A percentile compares a stretch with the other conserved stretches of the same genome.
phyloP scores from a whole-genome alignment of 2,888 invertebrate genomes.

The Morpho achilles region DNA sequence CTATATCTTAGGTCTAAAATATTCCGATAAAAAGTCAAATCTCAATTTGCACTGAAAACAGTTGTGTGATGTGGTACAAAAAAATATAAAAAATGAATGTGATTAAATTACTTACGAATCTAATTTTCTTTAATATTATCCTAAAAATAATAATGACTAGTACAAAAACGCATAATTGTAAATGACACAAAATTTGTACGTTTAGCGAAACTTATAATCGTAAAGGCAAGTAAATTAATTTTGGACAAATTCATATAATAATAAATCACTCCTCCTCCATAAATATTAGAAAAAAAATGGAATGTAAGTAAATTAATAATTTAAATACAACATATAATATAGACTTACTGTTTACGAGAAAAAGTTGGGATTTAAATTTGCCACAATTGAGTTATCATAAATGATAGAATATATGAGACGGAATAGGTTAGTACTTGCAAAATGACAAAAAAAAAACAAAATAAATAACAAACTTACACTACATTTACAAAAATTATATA shows the following conservation, averaged over 20 bases:
- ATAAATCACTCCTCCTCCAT: neutral
- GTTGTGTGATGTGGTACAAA: constrained; percentile 1
- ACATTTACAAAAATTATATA: too few species aligned
- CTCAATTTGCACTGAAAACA: constrained; percentile 8
- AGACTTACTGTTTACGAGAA: constrained; percentile 1
- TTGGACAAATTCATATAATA: neutral
- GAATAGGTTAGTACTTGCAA: too few species aligned
- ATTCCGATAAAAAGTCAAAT: neutral
- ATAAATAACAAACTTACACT: too few species aligned
- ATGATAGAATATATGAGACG: too few species aligned
- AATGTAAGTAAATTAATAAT: neutral
- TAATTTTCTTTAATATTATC: constrained; percentile 8
- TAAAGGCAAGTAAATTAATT: constrained; percentile 12
- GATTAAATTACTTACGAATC: constrained; percentile 7
- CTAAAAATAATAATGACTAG: constrained; percentile 26
- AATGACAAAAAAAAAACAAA: too few species aligned
- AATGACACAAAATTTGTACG: constrained; percentile 14
- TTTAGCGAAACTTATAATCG: constrained; percentile 1
- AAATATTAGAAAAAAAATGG: too few species aligned
- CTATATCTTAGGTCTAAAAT: too few species aligned
- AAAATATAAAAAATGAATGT: constrained; percentile 5
- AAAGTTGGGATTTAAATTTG: neutral
- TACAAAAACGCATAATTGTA: constrained; percentile 13
- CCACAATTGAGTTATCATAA: neutral
- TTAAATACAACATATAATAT: constrained; percentile 1